phyloP scores from a whole-genome alignment of 2,888 invertebrate species.

The Mactromeris polynyma region DNA sequence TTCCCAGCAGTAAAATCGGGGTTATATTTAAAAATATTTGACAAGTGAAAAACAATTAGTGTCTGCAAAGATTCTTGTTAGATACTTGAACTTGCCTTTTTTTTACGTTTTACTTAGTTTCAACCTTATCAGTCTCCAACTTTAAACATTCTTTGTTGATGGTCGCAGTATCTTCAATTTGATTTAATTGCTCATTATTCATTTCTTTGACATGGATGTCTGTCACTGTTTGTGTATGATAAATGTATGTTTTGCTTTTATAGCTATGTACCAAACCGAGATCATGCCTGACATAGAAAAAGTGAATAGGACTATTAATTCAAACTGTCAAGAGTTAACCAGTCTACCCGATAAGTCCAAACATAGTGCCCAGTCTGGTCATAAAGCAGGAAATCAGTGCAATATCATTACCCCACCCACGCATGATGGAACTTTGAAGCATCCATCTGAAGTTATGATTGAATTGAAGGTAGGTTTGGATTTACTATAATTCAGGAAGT shows the following conservation, averaged over 20 bases:
- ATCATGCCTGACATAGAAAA: constrained; percentile 72
- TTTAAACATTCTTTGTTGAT: too few relatives aligned
- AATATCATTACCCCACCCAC: constrained; percentile 52
- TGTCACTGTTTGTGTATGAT: too few relatives aligned
- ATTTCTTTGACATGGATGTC: too few relatives aligned
- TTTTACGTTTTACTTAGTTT: too few relatives aligned
- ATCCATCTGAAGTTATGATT: constrained; percentile 74
- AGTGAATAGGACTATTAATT: constrained; percentile 51
- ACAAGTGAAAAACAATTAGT: too few relatives aligned
- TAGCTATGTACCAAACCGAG: constrained; percentile 77
- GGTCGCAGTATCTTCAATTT: too few relatives aligned
- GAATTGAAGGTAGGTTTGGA: constrained; percentile 71
- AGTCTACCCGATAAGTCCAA: constrained; percentile 27
- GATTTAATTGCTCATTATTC: too few relatives aligned
- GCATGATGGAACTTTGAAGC: constrained; percentile 65
- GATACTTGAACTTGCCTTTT: too few relatives aligned
- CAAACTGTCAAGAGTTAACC: constrained; percentile 22
- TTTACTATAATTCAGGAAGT: background rate
- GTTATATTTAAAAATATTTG: too few relatives aligned
- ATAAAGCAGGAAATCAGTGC: constrained; percentile 24
- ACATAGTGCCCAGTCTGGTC: background rate
- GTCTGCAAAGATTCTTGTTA: too few relatives aligned
- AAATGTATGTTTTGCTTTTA: constrained; percentile 1
- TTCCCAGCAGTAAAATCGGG: too few relatives aligned
- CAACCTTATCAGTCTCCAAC: too few relatives aligned